Percentiles rank a stretch among this genome's conserved stretches.
phyloP scores from a whole-genome alignment of 2,888 invertebrate species.

The Fragum whitleyi region DNA sequence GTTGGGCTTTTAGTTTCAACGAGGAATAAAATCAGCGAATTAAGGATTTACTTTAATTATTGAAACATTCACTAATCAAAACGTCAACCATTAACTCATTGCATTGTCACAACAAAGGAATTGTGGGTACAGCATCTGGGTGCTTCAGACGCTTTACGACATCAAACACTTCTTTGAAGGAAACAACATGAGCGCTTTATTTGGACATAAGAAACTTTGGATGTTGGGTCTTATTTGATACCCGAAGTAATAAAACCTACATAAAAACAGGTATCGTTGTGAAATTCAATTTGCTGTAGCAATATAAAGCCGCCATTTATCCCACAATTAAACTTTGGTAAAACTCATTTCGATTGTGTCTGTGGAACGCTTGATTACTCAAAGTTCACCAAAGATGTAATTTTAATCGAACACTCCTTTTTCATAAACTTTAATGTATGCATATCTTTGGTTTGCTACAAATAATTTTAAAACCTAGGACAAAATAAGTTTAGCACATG shows the following conservation, averaged over 20 bases:
- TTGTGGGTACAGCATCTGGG: conserved; percentile 25
- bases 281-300: conserved; percentile 63
- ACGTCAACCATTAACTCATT: not conserved
- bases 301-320: conserved; percentile 50
- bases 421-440: not conserved
- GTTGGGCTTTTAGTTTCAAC: no score
- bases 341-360: conserved; percentile 55
- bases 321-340: conserved; percentile 53
- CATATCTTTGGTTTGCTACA: no score
- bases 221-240: conserved; percentile 38
- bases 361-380: conserved; percentile 33
- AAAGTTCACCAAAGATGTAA: conserved; percentile 9
- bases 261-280: conserved; percentile 58
- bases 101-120: conserved; percentile 13
- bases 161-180: conserved; percentile 2
- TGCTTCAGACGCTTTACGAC: conserved; percentile 23
- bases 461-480: no score
- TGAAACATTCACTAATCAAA: conserved; percentile 9
- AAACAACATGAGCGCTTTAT: conserved; percentile 42
- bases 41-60: conserved; percentile 6
- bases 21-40: not conserved
- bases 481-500: no score
- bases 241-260: conserved; percentile 57
- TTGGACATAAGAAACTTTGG: conserved; percentile 29
- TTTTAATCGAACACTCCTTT: conserved; percentile 11